Evolutionary conservation across 2,113 vertebrate genomes (phyloP), one percentile per base, ranked within the genome.

Genomic region (Rutilus rutilus): DNA sequence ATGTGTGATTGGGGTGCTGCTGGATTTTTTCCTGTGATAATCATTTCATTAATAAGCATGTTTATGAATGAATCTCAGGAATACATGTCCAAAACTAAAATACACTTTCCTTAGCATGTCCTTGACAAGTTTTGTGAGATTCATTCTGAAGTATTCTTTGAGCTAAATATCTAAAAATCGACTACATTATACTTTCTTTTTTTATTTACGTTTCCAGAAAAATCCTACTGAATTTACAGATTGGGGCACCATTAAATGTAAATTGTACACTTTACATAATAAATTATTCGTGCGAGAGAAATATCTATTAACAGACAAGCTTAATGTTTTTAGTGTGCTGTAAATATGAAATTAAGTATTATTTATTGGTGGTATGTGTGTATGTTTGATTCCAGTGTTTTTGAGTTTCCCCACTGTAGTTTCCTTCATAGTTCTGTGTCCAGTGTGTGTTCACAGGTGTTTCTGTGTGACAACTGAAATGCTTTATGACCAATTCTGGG

Each of bases 321-420:
- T 25, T 47, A 17, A 84, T 30, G 73, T 65, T 62, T 74, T 33
- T 57, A 57, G 33, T 25, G 39, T 77, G 65, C 65, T 88, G 69
- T 74, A 85, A 60, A 88, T 87, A 87, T 64, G 71, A 81, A 36
- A 6, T 78, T 8, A 74, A 81, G 76, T 67, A 4, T 39, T 85
- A 83, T 88, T 90, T 87, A 87, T 85, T 84, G 76, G 74, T 62
- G 23, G 82, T 83, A 78, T 78, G 30, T 82, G 69, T 62, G 78
- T 42, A 71, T 71, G 21, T 71, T 71, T 39, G 33, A 19, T 19
- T 11, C 1, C 47, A 33, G 30, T 50, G 15, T 85, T 75, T 59
- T 87, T 75, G 21, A 59, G 52, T 87, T 59, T 45, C 50, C 64
- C 78, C 90, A 60, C 75, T 77, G 87, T 85, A 85, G 84, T 80